Evolutionary conservation across 2,888 invertebrate genomes (phyloP).

Genomic region (Leptopilina drosophilae): DNA sequence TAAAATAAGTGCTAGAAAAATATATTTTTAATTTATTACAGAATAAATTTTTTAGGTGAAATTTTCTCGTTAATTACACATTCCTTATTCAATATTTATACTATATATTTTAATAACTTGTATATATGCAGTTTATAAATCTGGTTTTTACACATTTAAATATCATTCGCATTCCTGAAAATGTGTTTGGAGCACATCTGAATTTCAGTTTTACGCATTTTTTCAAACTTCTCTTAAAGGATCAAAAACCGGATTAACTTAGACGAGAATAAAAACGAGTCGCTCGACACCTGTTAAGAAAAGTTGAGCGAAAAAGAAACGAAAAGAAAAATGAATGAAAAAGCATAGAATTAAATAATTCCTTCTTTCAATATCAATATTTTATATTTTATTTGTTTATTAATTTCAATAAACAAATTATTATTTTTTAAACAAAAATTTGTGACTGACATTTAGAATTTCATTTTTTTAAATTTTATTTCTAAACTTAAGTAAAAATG

Average conservation of each 20-base stretch:
- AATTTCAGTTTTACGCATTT: constrained; percentile 1
- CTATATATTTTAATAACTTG: background rate
- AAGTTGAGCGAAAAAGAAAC: too few relatives aligned
- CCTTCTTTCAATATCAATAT: too few relatives aligned
- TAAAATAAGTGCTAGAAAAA: too few relatives aligned
- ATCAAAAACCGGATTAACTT: constrained; percentile 33
- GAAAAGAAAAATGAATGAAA: too few relatives aligned
- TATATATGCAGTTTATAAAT: background rate
- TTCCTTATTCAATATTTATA: background rate
- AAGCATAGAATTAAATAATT: too few relatives aligned
- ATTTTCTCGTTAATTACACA: background rate
- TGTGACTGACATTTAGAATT: too few relatives aligned
- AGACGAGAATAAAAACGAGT: constrained; percentile 22
- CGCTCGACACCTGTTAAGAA: background rate
- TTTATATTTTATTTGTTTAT: too few relatives aligned
- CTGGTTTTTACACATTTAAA: background rate
- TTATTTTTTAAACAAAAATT: too few relatives aligned
- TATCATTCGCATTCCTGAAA: constrained; percentile 5
- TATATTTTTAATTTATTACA: too few relatives aligned
- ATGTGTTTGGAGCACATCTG: background rate
- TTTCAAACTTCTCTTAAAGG: background rate
- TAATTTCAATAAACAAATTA: too few relatives aligned
- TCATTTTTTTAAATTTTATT: too few relatives aligned
- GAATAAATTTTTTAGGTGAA: background rate
- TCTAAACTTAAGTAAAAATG: too few relatives aligned